Evolutionary conservation across 2,797 vertebrate genomes (phyloP).

Genomic region (Knipowitschia caucasica): DNA sequence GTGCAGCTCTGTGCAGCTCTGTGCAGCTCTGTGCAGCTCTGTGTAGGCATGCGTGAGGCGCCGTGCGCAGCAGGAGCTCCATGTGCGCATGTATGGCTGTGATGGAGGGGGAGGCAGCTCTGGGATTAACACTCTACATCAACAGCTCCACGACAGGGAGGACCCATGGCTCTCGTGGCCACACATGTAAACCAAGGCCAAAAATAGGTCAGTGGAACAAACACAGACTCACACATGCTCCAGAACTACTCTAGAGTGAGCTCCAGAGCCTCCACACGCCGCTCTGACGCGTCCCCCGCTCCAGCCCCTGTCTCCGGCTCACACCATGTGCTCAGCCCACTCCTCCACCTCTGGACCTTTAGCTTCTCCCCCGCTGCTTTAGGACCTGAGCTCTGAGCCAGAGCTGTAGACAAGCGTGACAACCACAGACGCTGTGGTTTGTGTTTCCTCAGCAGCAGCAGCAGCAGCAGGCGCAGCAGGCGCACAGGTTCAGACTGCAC

Average conservation of each 20-base stretch:
- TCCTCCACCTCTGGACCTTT: slow-evolving; percentile 23
- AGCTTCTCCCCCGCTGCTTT: slow-evolving; percentile 16
- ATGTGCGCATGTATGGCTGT: slow-evolving; percentile 31
- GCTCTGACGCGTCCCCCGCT: slow-evolving; percentile 43
- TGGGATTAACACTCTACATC: slow-evolving; percentile 71
- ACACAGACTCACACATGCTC: slow-evolving; percentile 48
- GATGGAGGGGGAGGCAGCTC: slow-evolving; percentile 47
- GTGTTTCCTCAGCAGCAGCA: slow-evolving; percentile 27
- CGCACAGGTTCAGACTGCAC: slow-evolving; percentile 13
- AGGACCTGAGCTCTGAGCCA: slow-evolving; percentile 44
- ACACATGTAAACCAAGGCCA: slow-evolving; percentile 62
- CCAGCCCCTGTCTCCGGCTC: slow-evolving; percentile 58
- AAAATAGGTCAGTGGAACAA: slow-evolving; percentile 84
- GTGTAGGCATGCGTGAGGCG: slow-evolving; percentile 38
- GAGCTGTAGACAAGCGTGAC: slow-evolving; percentile 22
- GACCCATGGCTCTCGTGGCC: slow-evolving; percentile 66
- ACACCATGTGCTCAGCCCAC: slow-evolving; percentile 49
- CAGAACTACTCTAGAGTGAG: slow-evolving; percentile 59
- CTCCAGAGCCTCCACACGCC: slow-evolving; percentile 39
- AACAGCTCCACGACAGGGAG: slow-evolving; percentile 66
- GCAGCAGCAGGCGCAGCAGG: no score
- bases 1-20: slow-evolving; percentile 24
- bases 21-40: slow-evolving; percentile 32
- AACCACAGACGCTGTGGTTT: slow-evolving; percentile 43
- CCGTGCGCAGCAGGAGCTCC: slow-evolving; percentile 13